A percentile compares a stretch with the other conserved stretches of the same genome.
These are phyloP conservation scores for Sebastes jordani DNA, from an alignment of 2,797 vertebrate genomes.

Conservation along the genomic window DNA sequence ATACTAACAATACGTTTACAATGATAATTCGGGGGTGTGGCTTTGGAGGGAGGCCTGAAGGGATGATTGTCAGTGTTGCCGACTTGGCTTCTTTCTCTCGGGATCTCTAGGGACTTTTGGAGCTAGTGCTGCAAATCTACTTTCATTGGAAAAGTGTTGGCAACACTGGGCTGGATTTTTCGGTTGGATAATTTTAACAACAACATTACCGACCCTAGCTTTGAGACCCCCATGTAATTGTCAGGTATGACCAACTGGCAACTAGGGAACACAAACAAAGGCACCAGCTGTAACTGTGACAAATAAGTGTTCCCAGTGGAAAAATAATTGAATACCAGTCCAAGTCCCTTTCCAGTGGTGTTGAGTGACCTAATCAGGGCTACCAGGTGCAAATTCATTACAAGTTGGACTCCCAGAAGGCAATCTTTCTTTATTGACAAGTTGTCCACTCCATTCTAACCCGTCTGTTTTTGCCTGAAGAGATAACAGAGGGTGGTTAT, in stretches of 20 bases:
- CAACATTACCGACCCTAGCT: not conserved
- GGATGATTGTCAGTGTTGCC: too few relatives aligned
- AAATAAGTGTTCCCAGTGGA: slow-evolving; percentile 24
- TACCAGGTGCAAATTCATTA: slow-evolving; percentile 36
- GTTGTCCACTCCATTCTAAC: slow-evolving; percentile 13
- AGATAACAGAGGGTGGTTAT: not conserved
- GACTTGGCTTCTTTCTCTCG: too few relatives aligned
- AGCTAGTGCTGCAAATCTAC: too few relatives aligned
- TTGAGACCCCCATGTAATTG: slow-evolving; percentile 1
- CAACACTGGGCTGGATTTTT: too few relatives aligned
- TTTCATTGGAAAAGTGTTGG: too few relatives aligned
- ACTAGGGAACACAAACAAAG: not conserved
- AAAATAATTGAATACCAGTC: slow-evolving; percentile 42
- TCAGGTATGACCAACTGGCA: slow-evolving; percentile 1
- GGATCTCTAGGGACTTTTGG: too few relatives aligned
- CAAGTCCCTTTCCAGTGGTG: not conserved
- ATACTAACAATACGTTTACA: too few relatives aligned
- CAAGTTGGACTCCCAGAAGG: not conserved
- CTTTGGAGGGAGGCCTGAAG: too few relatives aligned
- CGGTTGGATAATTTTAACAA: too few relatives aligned
- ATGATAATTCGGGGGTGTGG: too few relatives aligned
- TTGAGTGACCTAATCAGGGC: slow-evolving; percentile 12
- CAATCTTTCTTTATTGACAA: slow-evolving; percentile 20
- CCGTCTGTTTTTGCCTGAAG: not conserved
- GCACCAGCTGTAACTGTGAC: not conserved